Percentiles rank a stretch among this genome's conserved stretches.
These are phyloP conservation scores for Ochlodes sylvanus DNA, from an alignment of 2,888 invertebrate species.

Conservation along the genomic window DNA sequence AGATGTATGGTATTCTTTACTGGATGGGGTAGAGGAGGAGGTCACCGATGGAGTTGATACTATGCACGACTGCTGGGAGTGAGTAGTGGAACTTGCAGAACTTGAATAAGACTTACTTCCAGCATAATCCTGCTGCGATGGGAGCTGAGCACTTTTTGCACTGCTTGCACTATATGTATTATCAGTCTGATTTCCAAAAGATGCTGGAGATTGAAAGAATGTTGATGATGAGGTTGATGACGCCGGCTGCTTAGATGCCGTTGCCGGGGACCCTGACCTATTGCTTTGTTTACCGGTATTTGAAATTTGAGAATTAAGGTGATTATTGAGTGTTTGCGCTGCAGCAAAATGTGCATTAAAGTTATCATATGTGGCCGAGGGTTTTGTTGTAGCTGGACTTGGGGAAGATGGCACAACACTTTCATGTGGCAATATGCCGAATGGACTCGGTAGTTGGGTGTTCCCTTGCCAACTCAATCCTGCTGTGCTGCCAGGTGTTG, in stretches of 20 bases:
- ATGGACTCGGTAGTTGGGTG: slow-evolving; percentile 88
- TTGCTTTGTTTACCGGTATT: slow-evolving; percentile 83
- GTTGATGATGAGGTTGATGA: slow-evolving; percentile 83
- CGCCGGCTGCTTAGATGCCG: slow-evolving; percentile 80
- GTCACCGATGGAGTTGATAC: slow-evolving; percentile 87
- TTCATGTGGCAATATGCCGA: slow-evolving; percentile 92
- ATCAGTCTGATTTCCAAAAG: slow-evolving; percentile 85
- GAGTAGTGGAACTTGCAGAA: slow-evolving; percentile 84
- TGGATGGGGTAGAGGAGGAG: slow-evolving; percentile 77
- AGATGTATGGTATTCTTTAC: slow-evolving; percentile 87
- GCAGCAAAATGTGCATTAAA: slow-evolving; percentile 89
- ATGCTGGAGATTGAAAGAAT: slow-evolving; percentile 87
- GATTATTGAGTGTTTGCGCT: slow-evolving; percentile 87
- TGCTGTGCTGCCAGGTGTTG: slow-evolving; percentile 77
- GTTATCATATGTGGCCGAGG: slow-evolving; percentile 86
- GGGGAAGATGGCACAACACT: slow-evolving; percentile 89
- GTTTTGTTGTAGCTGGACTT: slow-evolving; percentile 85
- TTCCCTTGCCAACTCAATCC: slow-evolving; percentile 90
- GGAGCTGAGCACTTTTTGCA: slow-evolving; percentile 82
- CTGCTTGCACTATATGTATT: slow-evolving; percentile 84
- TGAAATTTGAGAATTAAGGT: slow-evolving; percentile 87
- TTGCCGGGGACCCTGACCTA: slow-evolving; percentile 83
- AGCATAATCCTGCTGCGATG: slow-evolving; percentile 83
- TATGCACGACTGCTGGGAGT: slow-evolving; percentile 89
- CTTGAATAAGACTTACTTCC: slow-evolving; percentile 86